Evolutionary conservation across 2,113 vertebrate genomes (phyloP).

Genomic region (crab-eating macaque (Macaca fascicularis)): DNA sequence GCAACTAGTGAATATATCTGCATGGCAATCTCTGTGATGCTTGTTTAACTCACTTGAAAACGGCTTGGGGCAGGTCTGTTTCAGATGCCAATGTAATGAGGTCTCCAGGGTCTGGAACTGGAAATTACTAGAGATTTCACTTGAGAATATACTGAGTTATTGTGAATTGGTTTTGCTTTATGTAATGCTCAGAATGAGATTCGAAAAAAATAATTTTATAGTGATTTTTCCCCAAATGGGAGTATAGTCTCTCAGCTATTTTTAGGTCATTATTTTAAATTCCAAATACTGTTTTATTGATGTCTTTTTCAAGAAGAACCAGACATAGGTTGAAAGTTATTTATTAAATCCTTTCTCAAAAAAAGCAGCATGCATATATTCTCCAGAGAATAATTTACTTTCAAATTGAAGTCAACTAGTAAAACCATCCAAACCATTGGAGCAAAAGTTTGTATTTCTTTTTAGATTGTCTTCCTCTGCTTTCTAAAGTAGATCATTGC

Average conservation of each 20-base stretch:
- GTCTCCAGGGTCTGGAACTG: slow-evolving; percentile 34
- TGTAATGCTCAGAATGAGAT: slow-evolving; percentile 57
- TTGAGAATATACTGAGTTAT: slow-evolving; percentile 64
- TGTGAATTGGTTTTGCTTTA: slow-evolving; percentile 61
- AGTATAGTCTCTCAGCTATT: slow-evolving; percentile 54
- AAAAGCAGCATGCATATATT: slow-evolving; percentile 4
- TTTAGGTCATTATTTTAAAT: slow-evolving; percentile 68
- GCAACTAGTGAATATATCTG: background rate
- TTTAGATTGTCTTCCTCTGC: slow-evolving; percentile 20
- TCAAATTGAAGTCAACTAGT: slow-evolving; percentile 37
- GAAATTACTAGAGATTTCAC: slow-evolving; percentile 47
- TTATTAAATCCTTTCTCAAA: slow-evolving; percentile 42
- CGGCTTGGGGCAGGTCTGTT: slow-evolving; percentile 8
- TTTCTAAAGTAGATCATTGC: background rate
- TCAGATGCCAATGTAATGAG: slow-evolving; percentile 69
- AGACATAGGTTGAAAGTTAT: slow-evolving; percentile 12
- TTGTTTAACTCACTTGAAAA: slow-evolving; percentile 42
- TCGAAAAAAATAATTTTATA: background rate
- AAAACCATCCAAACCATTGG: background rate
- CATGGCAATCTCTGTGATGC: slow-evolving; percentile 51
- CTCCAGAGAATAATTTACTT: slow-evolving; percentile 45
- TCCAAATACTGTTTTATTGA: slow-evolving; percentile 48
- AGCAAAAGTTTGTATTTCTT: background rate
- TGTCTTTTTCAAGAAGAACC: slow-evolving; percentile 39
- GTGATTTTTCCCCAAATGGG: slow-evolving; percentile 2